Evolutionary conservation across 2,888 invertebrate species (phyloP).

Genomic region (Archips crataeganus): DNA sequence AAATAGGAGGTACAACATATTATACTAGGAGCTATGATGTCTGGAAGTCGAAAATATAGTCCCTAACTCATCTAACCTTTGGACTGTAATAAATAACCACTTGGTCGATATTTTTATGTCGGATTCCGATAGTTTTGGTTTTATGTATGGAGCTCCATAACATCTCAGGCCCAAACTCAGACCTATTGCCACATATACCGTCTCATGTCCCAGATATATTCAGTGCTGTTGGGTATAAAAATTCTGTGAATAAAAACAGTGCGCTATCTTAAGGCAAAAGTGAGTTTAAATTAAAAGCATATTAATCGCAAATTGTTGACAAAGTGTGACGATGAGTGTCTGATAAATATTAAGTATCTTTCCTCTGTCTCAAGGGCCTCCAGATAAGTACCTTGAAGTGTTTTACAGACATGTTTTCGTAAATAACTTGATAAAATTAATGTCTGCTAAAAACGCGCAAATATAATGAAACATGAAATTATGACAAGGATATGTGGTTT

Average conservation of each 20-base stretch:
- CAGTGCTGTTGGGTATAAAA: not conserved
- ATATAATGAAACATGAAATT: too few relatives aligned
- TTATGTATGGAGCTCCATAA: too few relatives aligned
- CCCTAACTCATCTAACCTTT: too few relatives aligned
- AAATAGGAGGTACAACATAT: too few relatives aligned
- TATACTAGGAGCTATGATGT: too few relatives aligned
- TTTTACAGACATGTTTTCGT: not conserved
- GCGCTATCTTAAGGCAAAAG: not conserved
- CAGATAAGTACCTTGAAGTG: not conserved
- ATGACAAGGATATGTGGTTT: too few relatives aligned
- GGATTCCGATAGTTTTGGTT: too few relatives aligned
- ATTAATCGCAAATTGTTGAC: not conserved
- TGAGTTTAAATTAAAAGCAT: not conserved
- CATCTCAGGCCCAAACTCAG: too few relatives aligned
- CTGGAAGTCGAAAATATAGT: too few relatives aligned
- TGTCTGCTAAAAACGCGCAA: not conserved
- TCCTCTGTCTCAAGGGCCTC: constrained; percentile 4
- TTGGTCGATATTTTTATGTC: too few relatives aligned
- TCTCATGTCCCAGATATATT: not conserved
- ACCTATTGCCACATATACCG: too few relatives aligned
- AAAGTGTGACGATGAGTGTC: not conserved
- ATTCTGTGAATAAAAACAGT: not conserved
- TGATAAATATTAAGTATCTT: not conserved
- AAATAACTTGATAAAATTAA: not conserved
- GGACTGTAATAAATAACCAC: too few relatives aligned